phyloP scores from a whole-genome alignment of 2,797 vertebrate genomes.

The Ispidina picta region DNA sequence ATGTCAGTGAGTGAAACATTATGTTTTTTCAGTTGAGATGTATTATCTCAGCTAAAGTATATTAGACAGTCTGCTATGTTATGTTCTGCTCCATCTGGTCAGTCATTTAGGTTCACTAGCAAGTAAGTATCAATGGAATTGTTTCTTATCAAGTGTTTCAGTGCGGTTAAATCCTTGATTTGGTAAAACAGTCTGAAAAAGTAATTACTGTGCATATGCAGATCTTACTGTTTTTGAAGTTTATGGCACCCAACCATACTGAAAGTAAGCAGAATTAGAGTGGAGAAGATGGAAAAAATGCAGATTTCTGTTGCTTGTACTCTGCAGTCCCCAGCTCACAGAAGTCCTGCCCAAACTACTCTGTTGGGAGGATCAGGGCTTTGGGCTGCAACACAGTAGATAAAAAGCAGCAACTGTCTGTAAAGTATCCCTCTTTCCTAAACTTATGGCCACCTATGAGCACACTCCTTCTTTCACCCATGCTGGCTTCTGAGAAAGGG shows the following conservation, averaged over 20 bases:
- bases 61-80: constrained; percentile 52
- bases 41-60: constrained; percentile 69
- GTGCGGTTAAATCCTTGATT: constrained; percentile 45
- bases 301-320: not conserved
- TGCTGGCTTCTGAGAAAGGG: not conserved
- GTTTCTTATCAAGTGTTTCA: constrained; percentile 60
- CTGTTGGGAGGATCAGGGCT: not conserved
- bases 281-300: not conserved
- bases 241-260: constrained; percentile 28
- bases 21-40: constrained; percentile 51
- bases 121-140: constrained; percentile 65
- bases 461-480: not conserved
- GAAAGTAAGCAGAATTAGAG: constrained; percentile 36
- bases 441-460: not conserved
- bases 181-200: constrained; percentile 49
- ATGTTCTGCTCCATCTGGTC: constrained; percentile 65
- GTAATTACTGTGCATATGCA: constrained; percentile 39
- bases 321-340: not conserved
- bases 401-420: not conserved
- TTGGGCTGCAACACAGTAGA: not conserved
- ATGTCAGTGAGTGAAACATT: constrained; percentile 46
- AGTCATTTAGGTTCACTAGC: constrained; percentile 56
- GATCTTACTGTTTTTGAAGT: constrained; percentile 34
- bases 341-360: not conserved
- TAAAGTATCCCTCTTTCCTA: not conserved